Conservation (phyloP, 2,113 vertebrate species). For the Cephalopholis sonnerati region DNA sequence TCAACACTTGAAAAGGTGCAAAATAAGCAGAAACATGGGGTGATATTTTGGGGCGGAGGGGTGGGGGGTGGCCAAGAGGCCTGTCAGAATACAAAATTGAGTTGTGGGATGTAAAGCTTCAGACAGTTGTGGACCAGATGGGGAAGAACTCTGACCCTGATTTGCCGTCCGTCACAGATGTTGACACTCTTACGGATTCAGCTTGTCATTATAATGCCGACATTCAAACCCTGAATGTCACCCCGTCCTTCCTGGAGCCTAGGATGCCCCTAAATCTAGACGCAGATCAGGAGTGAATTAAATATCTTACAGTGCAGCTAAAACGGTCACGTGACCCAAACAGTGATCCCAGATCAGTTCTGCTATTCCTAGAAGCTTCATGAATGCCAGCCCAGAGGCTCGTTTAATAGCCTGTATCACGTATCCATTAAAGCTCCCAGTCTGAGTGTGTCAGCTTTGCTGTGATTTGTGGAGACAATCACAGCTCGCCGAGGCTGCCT, state of each 20-base stretch:
- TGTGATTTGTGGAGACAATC: constrained; percentile 59
- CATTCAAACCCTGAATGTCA: constrained; percentile 57
- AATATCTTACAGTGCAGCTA: constrained; percentile 37
- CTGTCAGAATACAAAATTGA: constrained; percentile 37
- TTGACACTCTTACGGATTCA: constrained; percentile 39
- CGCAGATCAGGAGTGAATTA: constrained; percentile 55
- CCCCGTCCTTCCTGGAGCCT: constrained; percentile 11
- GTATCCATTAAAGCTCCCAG: constrained; percentile 56
- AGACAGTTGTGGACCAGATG: constrained; percentile 26
- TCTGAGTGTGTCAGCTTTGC: constrained; percentile 55
- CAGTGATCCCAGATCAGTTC: constrained; percentile 47
- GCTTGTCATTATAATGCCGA: constrained; percentile 37
- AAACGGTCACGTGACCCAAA: constrained; percentile 44
- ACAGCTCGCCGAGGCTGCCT: constrained; percentile 6
- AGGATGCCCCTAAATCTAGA: constrained; percentile 21
- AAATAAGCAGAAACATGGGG: constrained; percentile 32
- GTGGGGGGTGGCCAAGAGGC: not conserved
- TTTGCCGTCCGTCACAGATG: constrained; percentile 50
- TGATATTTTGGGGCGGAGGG: not conserved
- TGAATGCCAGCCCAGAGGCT: constrained; percentile 38
- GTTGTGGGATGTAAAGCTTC: constrained; percentile 4
- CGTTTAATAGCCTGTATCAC: constrained; percentile 60
- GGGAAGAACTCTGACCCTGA: constrained; percentile 47
- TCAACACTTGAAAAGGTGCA: constrained; percentile 40
- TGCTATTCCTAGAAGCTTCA: constrained; percentile 49